A percentile compares a stretch with the other conserved stretches of the same genome.
Conservation (phyloP, 2,113 vertebrate genomes). For the Sinocyclocheilus grahami region DNA sequence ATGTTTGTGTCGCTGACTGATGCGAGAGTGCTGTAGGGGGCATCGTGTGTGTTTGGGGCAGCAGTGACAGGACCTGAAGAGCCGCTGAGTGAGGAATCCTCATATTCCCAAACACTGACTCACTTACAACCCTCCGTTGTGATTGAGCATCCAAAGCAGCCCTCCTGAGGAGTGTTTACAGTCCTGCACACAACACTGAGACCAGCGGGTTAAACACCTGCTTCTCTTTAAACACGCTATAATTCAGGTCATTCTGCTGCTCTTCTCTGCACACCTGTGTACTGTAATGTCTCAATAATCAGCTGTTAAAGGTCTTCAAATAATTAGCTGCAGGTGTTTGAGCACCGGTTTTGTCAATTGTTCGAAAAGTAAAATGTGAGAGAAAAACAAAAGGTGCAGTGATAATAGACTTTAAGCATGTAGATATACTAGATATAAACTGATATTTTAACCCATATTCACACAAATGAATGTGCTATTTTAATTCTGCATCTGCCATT, state of each 20-base stretch:
- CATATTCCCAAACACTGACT: slow-evolving; percentile 53
- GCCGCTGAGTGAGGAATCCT: slow-evolving; percentile 61
- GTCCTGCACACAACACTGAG: neutral
- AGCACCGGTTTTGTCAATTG: too few relatives aligned
- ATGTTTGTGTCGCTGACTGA: neutral
- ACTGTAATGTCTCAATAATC: slow-evolving; percentile 27
- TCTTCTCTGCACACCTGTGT: neutral
- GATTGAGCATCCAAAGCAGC: neutral
- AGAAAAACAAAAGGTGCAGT: neutral
- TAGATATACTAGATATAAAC: neutral
- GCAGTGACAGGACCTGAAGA: slow-evolving; percentile 57
- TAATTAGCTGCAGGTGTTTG: neutral
- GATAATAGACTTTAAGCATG: neutral
- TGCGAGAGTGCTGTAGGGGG: neutral
- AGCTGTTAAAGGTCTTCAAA: neutral
- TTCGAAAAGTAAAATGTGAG: neutral
- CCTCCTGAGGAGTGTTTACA: slow-evolving; percentile 45
- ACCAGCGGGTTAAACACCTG: slow-evolving; percentile 5
- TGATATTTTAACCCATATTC: neutral
- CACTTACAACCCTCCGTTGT: slow-evolving; percentile 63
- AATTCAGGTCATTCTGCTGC: neutral
- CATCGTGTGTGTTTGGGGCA: slow-evolving; percentile 41
- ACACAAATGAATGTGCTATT: neutral
- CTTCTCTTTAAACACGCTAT: neutral
- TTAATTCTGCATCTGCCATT: neutral